These are phyloP conservation scores for Panzeria rudis DNA, from an alignment of 2,888 invertebrate genomes.

Conservation along the genomic window DNA sequence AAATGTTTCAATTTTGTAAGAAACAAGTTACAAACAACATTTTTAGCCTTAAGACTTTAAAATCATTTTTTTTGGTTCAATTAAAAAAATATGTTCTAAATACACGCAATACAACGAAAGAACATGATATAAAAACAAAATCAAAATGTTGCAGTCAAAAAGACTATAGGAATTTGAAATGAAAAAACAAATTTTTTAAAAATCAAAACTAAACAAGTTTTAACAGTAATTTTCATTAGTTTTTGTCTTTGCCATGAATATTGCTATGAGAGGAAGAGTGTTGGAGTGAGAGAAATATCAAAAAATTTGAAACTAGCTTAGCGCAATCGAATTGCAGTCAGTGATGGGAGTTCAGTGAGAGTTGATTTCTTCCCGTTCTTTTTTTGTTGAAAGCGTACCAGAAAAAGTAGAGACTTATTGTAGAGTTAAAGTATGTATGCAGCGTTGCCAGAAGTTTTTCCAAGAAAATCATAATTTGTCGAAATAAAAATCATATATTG, in stretches of 20 bases:
- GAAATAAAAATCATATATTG: no score
- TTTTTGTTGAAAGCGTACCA: no score
- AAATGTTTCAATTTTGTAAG: not conserved
- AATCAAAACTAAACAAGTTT: conserved; percentile 42
- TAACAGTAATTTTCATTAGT: not conserved
- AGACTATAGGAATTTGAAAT: not conserved
- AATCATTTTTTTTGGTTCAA: not conserved
- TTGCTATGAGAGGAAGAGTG: not conserved
- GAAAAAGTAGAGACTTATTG: no score
- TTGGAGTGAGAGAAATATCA: not conserved
- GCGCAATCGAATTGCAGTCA: not conserved
- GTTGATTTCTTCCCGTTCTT: no score
- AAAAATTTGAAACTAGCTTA: not conserved
- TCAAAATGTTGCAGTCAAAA: not conserved
- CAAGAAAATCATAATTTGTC: no score
- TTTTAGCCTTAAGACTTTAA: conserved; percentile 40
- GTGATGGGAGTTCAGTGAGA: no score
- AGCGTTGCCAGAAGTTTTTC: no score
- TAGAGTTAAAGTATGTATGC: no score
- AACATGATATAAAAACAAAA: conserved; percentile 5
- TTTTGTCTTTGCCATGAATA: not conserved
- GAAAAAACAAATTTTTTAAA: not conserved
- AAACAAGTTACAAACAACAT: conserved; percentile 9
- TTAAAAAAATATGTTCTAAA: not conserved
- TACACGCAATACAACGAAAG: not conserved